Evolutionary conservation across 2,797 vertebrate genomes (phyloP).

Genomic region (Pterois miles): DNA sequence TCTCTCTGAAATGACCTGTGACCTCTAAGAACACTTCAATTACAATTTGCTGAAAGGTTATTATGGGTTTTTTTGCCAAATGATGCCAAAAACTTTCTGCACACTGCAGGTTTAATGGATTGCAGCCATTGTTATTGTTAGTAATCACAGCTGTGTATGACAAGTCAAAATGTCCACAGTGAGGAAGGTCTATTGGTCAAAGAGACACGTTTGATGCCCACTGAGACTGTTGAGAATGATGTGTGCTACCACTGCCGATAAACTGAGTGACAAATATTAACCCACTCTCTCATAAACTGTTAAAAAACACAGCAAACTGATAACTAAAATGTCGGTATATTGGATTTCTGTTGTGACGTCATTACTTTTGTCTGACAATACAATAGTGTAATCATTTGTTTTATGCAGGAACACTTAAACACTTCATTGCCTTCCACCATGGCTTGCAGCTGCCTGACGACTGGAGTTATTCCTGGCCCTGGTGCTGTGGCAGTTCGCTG

Average conservation of each 20-base stretch:
- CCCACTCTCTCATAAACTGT: neutral
- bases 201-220: neutral
- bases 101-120: neutral
- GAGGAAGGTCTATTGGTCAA: neutral
- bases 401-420: neutral
- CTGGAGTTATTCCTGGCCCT: neutral
- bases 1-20: no score
- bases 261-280: neutral
- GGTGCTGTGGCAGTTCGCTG: neutral
- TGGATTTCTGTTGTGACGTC: neutral
- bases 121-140: neutral
- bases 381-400: neutral
- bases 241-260: neutral
- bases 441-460: neutral
- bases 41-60: accelerated
- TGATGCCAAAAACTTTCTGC: no score
- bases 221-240: neutral
- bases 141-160: neutral
- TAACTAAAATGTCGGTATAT: neutral
- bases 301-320: neutral
- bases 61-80: no score
- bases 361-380: neutral
- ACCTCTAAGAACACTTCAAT: no score
- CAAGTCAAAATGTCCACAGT: neutral
- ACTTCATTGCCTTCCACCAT: neutral